phyloP scores from a whole-genome alignment of 2,888 invertebrate genomes.

The Oxytorus armatus region DNA sequence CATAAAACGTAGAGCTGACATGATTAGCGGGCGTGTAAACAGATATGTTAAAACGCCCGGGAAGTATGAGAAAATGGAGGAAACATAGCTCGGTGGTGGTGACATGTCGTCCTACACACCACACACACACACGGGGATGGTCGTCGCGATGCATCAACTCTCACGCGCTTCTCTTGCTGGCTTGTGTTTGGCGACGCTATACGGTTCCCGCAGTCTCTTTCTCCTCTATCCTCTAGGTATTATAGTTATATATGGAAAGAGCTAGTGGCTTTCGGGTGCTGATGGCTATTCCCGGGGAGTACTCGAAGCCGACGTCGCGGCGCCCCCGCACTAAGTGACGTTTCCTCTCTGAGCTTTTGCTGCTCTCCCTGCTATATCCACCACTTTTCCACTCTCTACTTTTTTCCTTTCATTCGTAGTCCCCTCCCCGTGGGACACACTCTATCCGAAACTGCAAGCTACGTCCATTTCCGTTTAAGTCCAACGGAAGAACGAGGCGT shows the following conservation, averaged over 20 bases:
- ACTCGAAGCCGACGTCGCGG: conserved; percentile 52
- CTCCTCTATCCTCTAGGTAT: conserved; percentile 24
- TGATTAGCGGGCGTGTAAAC: conserved; percentile 83
- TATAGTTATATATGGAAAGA: conserved; percentile 41
- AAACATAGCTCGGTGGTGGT: conserved; percentile 72
- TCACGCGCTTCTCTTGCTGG: conserved; percentile 78
- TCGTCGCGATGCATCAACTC: conserved; percentile 80
- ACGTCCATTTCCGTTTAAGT: conserved; percentile 19
- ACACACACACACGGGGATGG: conserved; percentile 68
- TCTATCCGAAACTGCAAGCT: conserved; percentile 21
- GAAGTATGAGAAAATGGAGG: conserved; percentile 32
- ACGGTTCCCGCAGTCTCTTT: conserved; percentile 7
- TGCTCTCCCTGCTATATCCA: conserved; percentile 23
- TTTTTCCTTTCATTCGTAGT: not conserved
- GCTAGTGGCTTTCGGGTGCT: conserved; percentile 25
- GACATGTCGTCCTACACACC: conserved; percentile 72
- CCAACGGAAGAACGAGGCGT: not conserved
- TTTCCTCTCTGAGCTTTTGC: conserved; percentile 50
- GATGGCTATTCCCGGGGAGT: conserved; percentile 46
- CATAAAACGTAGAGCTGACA: conserved; percentile 71
- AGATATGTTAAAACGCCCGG: conserved; percentile 81
- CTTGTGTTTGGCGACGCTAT: conserved; percentile 31
- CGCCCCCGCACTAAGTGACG: conserved; percentile 56
- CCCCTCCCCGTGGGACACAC: not conserved
- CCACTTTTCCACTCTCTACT: conserved; percentile 1